Evolutionary conservation across 2,797 vertebrate genomes (phyloP).

Genomic region (Gallinago nigripennis): DNA sequence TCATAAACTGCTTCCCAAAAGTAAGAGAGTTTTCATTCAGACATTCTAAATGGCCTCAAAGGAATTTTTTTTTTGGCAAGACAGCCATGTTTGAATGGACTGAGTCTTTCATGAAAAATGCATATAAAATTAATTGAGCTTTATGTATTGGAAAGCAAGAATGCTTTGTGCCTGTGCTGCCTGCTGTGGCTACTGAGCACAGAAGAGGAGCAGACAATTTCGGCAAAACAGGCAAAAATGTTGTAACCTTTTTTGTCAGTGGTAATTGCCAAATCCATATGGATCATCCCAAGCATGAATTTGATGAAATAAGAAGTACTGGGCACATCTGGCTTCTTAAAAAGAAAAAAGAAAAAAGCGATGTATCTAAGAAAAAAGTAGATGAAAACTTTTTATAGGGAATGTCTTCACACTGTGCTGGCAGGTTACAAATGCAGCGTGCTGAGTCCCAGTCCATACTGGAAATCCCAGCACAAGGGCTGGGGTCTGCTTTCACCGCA

Average conservation of each 20-base stretch:
- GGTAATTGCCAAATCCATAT: not conserved
- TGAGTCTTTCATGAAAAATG: not conserved
- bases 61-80: not conserved
- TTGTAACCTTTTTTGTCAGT: not conserved
- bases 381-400: not conserved
- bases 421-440: not conserved
- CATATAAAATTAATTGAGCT: not conserved
- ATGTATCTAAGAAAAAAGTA: not conserved
- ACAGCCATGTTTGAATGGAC: not conserved
- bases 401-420: not conserved
- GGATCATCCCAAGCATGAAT: not conserved
- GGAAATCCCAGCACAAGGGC: not conserved
- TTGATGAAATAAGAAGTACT: not conserved
- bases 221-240: not conserved
- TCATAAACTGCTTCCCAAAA: not conserved
- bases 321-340: not conserved
- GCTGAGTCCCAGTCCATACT: not conserved
- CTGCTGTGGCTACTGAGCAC: not conserved
- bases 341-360: not conserved
- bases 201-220: not conserved
- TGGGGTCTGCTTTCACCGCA: not conserved
- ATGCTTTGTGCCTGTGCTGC: not conserved
- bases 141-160: not conserved
- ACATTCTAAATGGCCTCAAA: not conserved
- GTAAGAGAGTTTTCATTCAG: not conserved